phyloP scores from a whole-genome alignment of 2,888 invertebrate genomes.

The Argyresthia goedartella region DNA sequence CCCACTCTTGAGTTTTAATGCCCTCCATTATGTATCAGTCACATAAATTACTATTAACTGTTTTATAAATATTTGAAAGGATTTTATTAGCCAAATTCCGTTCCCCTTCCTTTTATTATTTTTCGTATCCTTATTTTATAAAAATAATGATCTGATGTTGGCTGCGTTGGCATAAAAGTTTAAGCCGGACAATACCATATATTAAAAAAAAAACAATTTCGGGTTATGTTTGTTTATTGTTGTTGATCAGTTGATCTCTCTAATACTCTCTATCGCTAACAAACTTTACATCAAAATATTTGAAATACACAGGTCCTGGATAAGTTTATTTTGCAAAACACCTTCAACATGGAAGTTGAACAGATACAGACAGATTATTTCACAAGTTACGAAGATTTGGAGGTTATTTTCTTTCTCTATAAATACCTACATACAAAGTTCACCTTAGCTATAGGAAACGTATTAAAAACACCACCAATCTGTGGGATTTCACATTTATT shows the following conservation, averaged over 20 bases:
- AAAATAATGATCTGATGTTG: too few species aligned
- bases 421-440: not conserved
- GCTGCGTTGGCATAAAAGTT: too few species aligned
- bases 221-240: not conserved
- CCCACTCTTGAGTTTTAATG: too few species aligned
- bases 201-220: too few species aligned
- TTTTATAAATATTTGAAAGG: too few species aligned
- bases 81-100: too few species aligned
- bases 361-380: constrained; percentile 67
- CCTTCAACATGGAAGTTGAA: not conserved
- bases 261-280: not conserved
- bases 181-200: too few species aligned
- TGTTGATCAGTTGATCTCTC: not conserved
- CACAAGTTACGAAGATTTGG: constrained; percentile 79
- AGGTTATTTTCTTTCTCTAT: constrained; percentile 63
- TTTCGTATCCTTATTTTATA: too few species aligned
- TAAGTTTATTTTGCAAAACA: not conserved
- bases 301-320: not conserved
- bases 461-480: not conserved
- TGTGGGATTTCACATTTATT: not conserved
- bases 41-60: too few species aligned
- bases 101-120: too few species aligned
- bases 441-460: not conserved
- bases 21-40: too few species aligned
- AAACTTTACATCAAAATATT: not conserved